phyloP scores from a whole-genome alignment of 2,888 invertebrate genomes.

The Monochamus alternatus region DNA sequence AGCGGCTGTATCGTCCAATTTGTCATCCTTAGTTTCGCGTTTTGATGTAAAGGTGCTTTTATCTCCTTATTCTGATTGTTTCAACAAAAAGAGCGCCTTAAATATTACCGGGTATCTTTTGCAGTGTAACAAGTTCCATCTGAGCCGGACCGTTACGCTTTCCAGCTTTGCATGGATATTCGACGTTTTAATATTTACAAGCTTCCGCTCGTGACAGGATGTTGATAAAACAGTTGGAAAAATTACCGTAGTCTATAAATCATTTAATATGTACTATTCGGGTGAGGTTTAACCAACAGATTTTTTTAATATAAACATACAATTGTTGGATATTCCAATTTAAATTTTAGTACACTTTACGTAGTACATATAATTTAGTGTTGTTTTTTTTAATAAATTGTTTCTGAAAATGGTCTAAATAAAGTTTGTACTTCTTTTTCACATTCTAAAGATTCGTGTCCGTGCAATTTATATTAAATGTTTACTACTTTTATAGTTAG shows the following conservation, averaged over 20 bases:
- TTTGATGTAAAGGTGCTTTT: conserved; percentile 24
- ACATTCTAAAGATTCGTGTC: too few relatives aligned
- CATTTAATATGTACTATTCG: not conserved
- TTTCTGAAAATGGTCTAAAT: too few relatives aligned
- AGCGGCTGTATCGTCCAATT: conserved; percentile 15
- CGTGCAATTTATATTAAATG: too few relatives aligned
- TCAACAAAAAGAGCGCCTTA: conserved; percentile 4
- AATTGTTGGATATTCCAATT: too few relatives aligned
- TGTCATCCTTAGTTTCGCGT: conserved; percentile 25
- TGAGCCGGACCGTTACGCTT: not conserved
- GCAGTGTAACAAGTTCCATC: not conserved
- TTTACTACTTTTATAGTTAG: too few relatives aligned
- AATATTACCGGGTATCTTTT: conserved; percentile 15
- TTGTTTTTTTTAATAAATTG: too few relatives aligned
- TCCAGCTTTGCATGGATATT: not conserved
- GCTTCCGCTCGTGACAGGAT: not conserved
- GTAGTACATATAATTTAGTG: too few relatives aligned
- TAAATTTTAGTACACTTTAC: too few relatives aligned
- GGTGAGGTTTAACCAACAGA: not conserved
- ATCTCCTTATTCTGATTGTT: conserved; percentile 19
- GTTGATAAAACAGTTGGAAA: not conserved
- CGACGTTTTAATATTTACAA: conserved; percentile 7
- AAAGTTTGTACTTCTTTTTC: too few relatives aligned
- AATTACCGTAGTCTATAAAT: conserved; percentile 11
- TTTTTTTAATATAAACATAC: not conserved